phyloP scores from a whole-genome alignment of 23 tunicate genomes.

The Trididemnum miniatum region DNA sequence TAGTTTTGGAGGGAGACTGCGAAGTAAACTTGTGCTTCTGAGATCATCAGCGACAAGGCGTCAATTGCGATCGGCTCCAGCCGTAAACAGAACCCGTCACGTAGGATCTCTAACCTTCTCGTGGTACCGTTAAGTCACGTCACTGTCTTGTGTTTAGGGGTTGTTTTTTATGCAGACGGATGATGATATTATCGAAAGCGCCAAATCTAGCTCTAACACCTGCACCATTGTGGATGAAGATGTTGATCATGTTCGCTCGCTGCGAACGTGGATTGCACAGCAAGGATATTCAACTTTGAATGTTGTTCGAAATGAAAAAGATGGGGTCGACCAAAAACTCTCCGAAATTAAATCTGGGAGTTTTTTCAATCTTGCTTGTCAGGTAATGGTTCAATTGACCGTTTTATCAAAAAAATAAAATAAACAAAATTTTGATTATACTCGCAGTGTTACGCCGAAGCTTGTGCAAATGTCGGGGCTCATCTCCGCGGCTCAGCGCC shows the following conservation, averaged over 20 bases:
- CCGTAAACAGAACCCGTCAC: too few relatives aligned
- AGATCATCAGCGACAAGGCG: too few relatives aligned
- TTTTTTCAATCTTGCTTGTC: slow-evolving; percentile 35
- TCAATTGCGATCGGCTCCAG: too few relatives aligned
- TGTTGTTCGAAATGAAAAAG: background rate
- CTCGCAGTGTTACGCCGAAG: too few relatives aligned
- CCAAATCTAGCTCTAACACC: slow-evolving; percentile 6
- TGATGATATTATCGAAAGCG: background rate
- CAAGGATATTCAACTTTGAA: background rate
- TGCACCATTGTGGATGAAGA: slow-evolving; percentile 34
- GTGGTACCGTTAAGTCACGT: too few relatives aligned
- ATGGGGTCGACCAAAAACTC: background rate
- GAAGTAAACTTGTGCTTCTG: too few relatives aligned
- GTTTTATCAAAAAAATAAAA: background rate
- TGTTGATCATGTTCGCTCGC: background rate
- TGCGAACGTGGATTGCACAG: slow-evolving; percentile 36
- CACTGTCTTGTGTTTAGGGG: too few relatives aligned
- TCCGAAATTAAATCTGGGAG: slow-evolving; percentile 8
- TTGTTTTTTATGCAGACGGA: background rate
- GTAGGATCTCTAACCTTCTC: too few relatives aligned
- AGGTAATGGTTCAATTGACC: background rate
- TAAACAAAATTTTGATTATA: background rate
- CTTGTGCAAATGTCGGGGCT: too few relatives aligned
- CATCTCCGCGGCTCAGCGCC: too few relatives aligned
- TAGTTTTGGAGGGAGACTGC: too few relatives aligned